Base-by-base conservation (phyloP, 2,797 vertebrate species). In the Pseudomugil tenellus region DNA sequence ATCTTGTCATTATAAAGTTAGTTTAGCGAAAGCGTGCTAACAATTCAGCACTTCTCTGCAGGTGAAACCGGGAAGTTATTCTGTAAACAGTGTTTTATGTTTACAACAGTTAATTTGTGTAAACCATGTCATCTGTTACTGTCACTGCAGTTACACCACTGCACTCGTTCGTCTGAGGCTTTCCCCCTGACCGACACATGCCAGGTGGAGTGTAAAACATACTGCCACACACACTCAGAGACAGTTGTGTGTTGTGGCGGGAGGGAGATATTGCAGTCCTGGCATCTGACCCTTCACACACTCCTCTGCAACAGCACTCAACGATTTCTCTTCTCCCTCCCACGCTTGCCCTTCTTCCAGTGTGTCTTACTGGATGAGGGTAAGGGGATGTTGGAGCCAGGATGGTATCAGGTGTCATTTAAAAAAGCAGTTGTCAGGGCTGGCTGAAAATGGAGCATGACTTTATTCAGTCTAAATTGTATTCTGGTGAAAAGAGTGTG, bases 341-440 rank as follows among this genome's bases (percentile, higher is more conserved):
- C 66, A 80, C 74, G 26, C 79, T 70, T 70, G 58, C 60, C 70
- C 68, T 57, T 67, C 79, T 72, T 77, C 73, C 70, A 87, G 78
- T 76, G 75, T 82, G 72, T 84, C 77, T 76, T 61, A 71, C 77
- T 79, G 75, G 83, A 67, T 57, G 70, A 77, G 56, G 67, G 70
- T 28, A 14, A 41, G 53, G 68, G 60, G 48, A 53, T 14, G 11
- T 12, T 13, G 70, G 51, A 67, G 53, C 76, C 2, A 41, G 32
- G 28, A 72, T 76, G 70, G 75, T 89, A 87, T 93, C 88, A 79
- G 83, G 83, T 93, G 85, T 89, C 90, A 84, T 90, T 84, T 88
- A 77, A 91, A 92, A 88, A 91, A 89, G 80, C 89, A 89, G 86
- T 88, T 87, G 89, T 91, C 85, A 79, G 25, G 83, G 72, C 77